A percentile compares a stretch with the other conserved stretches of the same genome.
These are phyloP conservation scores for Melinaea menophilus DNA, from an alignment of 2,888 invertebrate species.

Conservation along the genomic window DNA sequence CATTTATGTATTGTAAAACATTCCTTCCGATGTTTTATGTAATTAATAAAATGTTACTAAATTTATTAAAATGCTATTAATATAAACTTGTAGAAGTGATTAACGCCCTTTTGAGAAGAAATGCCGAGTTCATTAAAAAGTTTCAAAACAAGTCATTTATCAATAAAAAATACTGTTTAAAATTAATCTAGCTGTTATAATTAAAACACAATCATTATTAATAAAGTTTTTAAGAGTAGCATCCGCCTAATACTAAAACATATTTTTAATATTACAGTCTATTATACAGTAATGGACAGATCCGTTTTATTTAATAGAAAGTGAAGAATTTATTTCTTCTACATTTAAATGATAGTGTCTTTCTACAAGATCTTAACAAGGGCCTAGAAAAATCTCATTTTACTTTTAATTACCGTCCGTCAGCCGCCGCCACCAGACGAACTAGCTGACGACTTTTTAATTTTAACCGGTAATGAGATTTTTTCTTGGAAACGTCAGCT, in stretches of 20 bases:
- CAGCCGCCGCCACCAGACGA: constrained; percentile 42
- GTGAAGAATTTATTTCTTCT: background rate
- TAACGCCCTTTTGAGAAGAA: constrained; percentile 32
- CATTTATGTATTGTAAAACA: no score
- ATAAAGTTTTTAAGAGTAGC: no score
- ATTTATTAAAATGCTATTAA: constrained; percentile 40
- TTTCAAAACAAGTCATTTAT: constrained; percentile 11
- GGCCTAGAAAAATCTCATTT: constrained; percentile 40
- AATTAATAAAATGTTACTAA: no score
- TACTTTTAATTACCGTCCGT: constrained; percentile 58
- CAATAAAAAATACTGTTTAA: constrained; percentile 9
- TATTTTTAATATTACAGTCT: constrained; percentile 7
- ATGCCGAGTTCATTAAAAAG: constrained; percentile 19
- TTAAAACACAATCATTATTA: no score
- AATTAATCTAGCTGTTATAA: no score
- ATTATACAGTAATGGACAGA: background rate
- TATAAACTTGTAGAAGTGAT: constrained; percentile 50
- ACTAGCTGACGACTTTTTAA: constrained; percentile 50
- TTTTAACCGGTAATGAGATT: constrained; percentile 63
- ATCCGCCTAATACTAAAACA: background rate
- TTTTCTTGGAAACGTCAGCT: constrained; percentile 38
- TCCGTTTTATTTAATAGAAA: background rate
- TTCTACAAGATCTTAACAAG: constrained; percentile 23
- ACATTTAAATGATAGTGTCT: constrained; percentile 4
- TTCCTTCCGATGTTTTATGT: no score